Conservation (phyloP, 2,888 invertebrate species). For the Abrostola tripartita region DNA sequence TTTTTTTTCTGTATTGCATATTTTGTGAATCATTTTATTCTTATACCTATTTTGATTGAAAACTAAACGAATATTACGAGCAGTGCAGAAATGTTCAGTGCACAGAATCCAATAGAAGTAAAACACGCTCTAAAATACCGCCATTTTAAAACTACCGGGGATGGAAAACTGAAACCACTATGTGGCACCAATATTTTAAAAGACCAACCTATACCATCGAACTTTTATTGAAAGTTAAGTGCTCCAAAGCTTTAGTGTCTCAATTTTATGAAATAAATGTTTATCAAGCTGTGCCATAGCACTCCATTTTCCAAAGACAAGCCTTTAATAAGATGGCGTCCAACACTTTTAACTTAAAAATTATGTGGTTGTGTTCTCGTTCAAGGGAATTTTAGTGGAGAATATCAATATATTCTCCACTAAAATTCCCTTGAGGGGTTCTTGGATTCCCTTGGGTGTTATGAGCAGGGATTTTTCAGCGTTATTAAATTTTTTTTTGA, state of each 20-base stretch:
- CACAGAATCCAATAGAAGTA: constrained; percentile 34
- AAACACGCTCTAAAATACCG: constrained; percentile 31
- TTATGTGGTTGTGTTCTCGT: constrained; percentile 30
- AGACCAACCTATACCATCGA: constrained; percentile 65
- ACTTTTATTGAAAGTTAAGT: constrained; percentile 71
- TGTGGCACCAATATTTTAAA: constrained; percentile 67
- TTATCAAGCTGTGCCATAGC: constrained; percentile 38
- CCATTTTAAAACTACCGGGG: constrained; percentile 27
- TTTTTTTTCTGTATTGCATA: too few relatives aligned
- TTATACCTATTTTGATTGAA: neutral
- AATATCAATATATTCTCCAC: too few relatives aligned
- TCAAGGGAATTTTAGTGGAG: constrained; percentile 24
- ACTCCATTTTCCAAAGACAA: constrained; percentile 51
- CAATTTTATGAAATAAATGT: constrained; percentile 70
- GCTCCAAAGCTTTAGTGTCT: constrained; percentile 61
- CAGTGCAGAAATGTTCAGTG: neutral
- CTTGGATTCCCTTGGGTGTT: too few relatives aligned
- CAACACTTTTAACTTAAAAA: constrained; percentile 44
- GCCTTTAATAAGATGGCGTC: constrained; percentile 52
- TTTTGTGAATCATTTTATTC: too few relatives aligned
- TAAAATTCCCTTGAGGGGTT: too few relatives aligned
- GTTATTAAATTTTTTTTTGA: too few relatives aligned
- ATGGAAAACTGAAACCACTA: constrained; percentile 48
- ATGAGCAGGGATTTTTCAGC: too few relatives aligned
- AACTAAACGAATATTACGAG: constrained; percentile 2